Base-by-base conservation (phyloP, 1,140 invertebrate species). In the Zophobas morio region DNA sequence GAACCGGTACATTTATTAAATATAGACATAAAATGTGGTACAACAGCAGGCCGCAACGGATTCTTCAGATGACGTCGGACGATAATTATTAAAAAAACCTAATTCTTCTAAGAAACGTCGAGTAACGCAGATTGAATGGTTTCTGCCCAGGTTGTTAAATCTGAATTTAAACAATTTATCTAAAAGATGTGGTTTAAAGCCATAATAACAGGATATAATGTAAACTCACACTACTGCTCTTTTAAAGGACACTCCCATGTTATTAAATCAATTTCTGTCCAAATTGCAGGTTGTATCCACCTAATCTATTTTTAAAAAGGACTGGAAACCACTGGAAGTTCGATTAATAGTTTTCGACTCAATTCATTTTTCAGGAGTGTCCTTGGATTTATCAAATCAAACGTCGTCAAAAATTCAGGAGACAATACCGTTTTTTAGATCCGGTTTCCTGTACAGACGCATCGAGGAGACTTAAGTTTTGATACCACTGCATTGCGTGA, bases 191-290 rank as follows among this genome's bases (percentile, higher is more conserved):
- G 39, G 60, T 63, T 63, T 33, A 39, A 63, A 56, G 34, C 35
- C 56, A 42, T 66, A 66, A 66, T 66, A 66, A 66, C 60, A 66
- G 60, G 60, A 66, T 66, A 39, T 63, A 66, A 32, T 5, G 33
- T 40, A 66, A 66, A 66, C 60, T 66, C 39, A 20, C 39, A 66
- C 60, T 66, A 66, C 60, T 42, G 60, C 39, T 37, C 35, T 66
- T 66, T 66, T 40, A 42, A 66, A 47, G 36, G 60, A 66, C 60
- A 66, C 60, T 66, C 60, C 60, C 60, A 66, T 66, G 39, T 47
- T 66, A 66, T 66, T 66, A 66, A 66, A 66, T 66, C 60, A 66
- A 66, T 66, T 66, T 66, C 60, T 66, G 60, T n/a, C 33, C 8
- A 66, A 66, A 66, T 66, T 66, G 60, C 20, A 42, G 60, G 60